A percentile compares a stretch with the other conserved stretches of the same genome.
Conservation (phyloP, 2,113 vertebrate genomes). For the Sitta europaea region DNA sequence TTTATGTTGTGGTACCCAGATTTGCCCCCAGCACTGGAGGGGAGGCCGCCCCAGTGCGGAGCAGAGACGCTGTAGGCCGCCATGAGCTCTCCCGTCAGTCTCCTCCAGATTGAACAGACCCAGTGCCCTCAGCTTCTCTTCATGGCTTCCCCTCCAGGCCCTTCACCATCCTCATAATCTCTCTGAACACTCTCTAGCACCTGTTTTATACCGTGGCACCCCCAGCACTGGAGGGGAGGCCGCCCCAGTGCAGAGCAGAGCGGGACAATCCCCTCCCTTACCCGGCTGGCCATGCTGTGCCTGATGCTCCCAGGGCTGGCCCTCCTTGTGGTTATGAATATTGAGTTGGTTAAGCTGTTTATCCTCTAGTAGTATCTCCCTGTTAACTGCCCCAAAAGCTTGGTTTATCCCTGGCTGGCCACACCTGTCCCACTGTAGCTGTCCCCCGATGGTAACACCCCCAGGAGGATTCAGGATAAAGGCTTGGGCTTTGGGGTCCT, state of each 20-base stretch:
- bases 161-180: background rate
- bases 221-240: background rate
- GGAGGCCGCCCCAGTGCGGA: rapidly evolving
- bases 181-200: background rate
- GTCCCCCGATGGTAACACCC: too few relatives aligned
- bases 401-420: too few relatives aligned
- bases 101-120: background rate
- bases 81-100: background rate
- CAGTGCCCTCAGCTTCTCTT: rapidly evolving
- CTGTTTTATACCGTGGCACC: background rate
- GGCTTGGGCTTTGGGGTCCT: too few relatives aligned
- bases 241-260: rapidly evolving
- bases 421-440: too few relatives aligned
- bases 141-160: rapidly evolving
- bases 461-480: too few relatives aligned
- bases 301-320: background rate
- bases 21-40: rapidly evolving
- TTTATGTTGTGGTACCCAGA: background rate
- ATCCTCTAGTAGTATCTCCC: too few relatives aligned
- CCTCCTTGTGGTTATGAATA: too few relatives aligned
- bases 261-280: background rate
- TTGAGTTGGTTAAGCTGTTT: too few relatives aligned
- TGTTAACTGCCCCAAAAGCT: too few relatives aligned
- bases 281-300: rapidly evolving
- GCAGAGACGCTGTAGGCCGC: rapidly evolving